Base-by-base conservation (phyloP, 2,888 invertebrate species). In the Xylophagus ater region DNA sequence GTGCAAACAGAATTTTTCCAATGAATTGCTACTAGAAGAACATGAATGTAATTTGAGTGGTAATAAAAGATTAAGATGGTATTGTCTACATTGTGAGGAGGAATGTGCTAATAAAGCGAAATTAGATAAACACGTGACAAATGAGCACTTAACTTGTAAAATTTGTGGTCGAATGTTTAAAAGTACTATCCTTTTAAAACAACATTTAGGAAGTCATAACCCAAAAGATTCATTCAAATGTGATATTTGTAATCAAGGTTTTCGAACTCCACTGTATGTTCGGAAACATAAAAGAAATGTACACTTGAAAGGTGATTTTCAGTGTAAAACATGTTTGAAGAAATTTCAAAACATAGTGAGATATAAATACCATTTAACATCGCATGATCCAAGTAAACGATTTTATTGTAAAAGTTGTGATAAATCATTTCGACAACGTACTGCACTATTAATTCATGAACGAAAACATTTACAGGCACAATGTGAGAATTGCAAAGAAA, bases 331-430 rank as follows among this genome's bases (percentile, higher is more conserved):
- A 25, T 40, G 40, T 21, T 26, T 20, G 9, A 6, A 32, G n/a
- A 25, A 41, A 36, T 41, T 36, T 19, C 14, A 35, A 21, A 41
- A 41, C 32, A 23, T 15, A 3, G 20, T n/a, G 7, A 41, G 36
- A 25, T 41, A 25, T 13, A 26, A 31, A 25, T 37, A 36, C 19
- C 36, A 41, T 28, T 31, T 41, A 31, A 41, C 35, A 26, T 26
- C 36, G 4, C 40, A 41, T 17, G 31, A 41, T 20, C 24, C 24
- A 9, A 31, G 31, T 28, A 41, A 41, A 28, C 24, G 32, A 17
- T 41, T 26, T 32, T 31, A 41, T 21, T 41, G 40, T 20, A 35
- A 41, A 32, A 35, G 17, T 26, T 41, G 40, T 36, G 31, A 35
- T 21, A 41, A 41, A 32, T 36, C 36, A n/a, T 41, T 36, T 32